These are phyloP conservation scores for Ptychochromis oligacanthus DNA, from an alignment of 2,113 vertebrate species.

Conservation along the genomic window DNA sequence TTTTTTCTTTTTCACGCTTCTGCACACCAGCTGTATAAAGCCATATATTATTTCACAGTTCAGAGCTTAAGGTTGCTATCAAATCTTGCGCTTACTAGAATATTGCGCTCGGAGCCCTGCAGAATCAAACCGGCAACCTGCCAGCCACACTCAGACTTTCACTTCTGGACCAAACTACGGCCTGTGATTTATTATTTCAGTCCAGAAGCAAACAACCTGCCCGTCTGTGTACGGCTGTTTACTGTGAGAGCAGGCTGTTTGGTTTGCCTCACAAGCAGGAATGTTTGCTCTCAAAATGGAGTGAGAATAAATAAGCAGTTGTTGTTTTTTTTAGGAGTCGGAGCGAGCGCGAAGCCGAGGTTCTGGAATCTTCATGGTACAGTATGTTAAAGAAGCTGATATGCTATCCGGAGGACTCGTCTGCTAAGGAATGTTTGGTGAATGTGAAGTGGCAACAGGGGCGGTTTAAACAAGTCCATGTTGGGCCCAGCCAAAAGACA, in stretches of 20 bases:
- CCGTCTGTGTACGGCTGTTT: conserved; percentile 44
- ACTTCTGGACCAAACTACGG: conserved; percentile 25
- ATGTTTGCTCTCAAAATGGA: conserved; percentile 59
- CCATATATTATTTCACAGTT: conserved; percentile 26
- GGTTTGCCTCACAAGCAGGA: conserved; percentile 32
- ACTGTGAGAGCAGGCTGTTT: conserved; percentile 37
- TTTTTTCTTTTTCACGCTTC: not conserved
- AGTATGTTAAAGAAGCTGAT: conserved; percentile 30
- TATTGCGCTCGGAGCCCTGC: not conserved
- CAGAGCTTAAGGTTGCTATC: not conserved
- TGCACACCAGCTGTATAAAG: not conserved
- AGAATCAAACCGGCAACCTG: conserved; percentile 42
- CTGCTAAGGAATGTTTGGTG: conserved; percentile 47
- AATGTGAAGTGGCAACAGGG: conserved; percentile 39
- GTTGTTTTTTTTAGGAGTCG: conserved; percentile 16
- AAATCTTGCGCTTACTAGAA: conserved; percentile 1
- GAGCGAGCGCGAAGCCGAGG: not conserved
- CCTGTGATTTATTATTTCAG: conserved; percentile 65
- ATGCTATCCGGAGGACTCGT: conserved; percentile 27
- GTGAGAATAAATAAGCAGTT: conserved; percentile 49
- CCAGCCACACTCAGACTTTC: not conserved
- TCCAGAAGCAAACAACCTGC: conserved; percentile 50
- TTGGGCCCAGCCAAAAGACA: conserved; percentile 54
- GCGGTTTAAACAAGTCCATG: conserved; percentile 42
- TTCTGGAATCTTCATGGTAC: conserved; percentile 7